Evolutionary conservation across 2,888 invertebrate genomes (phyloP).

Genomic region (Tipula lateralis): DNA sequence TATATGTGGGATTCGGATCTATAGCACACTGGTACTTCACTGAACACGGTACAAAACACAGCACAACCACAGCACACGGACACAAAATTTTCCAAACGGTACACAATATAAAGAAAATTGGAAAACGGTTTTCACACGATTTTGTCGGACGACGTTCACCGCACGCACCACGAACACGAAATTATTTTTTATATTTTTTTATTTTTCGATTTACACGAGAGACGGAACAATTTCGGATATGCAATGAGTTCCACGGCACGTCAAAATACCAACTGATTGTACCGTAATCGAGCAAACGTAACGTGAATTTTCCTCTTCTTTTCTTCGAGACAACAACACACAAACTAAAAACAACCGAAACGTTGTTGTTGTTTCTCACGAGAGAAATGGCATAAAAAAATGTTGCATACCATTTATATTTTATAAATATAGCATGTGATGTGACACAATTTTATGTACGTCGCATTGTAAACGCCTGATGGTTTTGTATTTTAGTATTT

Average conservation of each 20-base stretch:
- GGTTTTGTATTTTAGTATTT: not conserved
- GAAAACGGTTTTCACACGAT: not conserved
- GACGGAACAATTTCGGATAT: not conserved
- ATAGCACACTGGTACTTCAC: no score
- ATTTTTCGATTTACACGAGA: not conserved
- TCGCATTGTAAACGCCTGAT: not conserved
- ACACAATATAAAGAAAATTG: not conserved
- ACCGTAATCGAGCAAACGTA: not conserved
- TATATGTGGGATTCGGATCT: no score
- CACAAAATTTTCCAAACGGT: not conserved
- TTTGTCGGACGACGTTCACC: no score
- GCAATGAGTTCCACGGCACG: not conserved
- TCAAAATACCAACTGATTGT: conserved; percentile 15
- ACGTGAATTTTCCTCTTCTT: not conserved
- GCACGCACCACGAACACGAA: not conserved
- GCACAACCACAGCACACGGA: not conserved
- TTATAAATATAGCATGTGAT: not conserved
- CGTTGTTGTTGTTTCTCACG: not conserved
- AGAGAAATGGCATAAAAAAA: not conserved
- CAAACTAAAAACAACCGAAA: not conserved
- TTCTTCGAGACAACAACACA: not conserved
- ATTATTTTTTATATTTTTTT: not conserved
- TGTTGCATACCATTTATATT: not conserved
- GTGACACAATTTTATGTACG: not conserved
- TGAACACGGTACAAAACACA: not conserved